Evolutionary conservation across 2,888 invertebrate species (phyloP).

Genomic region (Amblyjoppa fuscipennis): DNA sequence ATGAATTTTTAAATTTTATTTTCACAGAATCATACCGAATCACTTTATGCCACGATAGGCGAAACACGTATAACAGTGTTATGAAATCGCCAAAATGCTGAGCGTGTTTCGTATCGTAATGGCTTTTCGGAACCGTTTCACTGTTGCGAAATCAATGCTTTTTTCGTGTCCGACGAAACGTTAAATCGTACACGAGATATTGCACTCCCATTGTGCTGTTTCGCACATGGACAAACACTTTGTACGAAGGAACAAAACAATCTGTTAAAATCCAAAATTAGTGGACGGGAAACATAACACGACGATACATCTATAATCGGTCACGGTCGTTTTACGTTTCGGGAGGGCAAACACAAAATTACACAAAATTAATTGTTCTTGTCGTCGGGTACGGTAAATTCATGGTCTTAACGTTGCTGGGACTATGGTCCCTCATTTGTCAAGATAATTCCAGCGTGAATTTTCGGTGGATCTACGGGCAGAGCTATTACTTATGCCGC

Average conservation of each 20-base stretch:
- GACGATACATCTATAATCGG: background rate
- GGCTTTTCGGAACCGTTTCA: background rate
- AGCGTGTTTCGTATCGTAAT: background rate
- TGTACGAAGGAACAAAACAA: background rate
- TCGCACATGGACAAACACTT: background rate
- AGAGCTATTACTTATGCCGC: background rate
- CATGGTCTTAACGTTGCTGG: background rate
- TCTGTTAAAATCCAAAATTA: background rate
- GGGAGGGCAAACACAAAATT: background rate
- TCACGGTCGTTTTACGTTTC: background rate
- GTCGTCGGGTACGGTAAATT: slow-evolving; percentile 5
- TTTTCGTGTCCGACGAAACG: background rate
- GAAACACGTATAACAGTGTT: background rate
- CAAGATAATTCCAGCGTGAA: slow-evolving; percentile 1
- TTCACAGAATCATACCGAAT: background rate
- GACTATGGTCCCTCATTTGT: background rate
- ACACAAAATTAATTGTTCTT: background rate
- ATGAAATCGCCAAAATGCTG: background rate
- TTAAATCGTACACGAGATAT: background rate
- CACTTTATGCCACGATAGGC: background rate
- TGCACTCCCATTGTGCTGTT: background rate
- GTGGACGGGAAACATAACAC: background rate
- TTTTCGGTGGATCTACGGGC: background rate
- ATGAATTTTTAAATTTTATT: too few species aligned
- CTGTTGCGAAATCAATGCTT: background rate